Evolutionary conservation across 2,113 vertebrate species (phyloP).

Genomic region (Nestor notabilis): DNA sequence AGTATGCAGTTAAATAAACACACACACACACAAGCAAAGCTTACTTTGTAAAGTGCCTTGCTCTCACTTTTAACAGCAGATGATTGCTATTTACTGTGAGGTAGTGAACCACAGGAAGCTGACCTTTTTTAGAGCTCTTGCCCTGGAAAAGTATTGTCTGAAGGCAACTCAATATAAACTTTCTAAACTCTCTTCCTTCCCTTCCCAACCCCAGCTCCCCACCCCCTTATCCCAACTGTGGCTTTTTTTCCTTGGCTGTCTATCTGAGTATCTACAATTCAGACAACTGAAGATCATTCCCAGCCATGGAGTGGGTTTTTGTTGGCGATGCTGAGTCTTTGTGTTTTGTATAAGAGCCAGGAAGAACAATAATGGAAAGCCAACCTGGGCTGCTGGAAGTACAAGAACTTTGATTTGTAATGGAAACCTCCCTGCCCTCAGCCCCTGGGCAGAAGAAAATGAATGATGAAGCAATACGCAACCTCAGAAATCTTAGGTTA

Average conservation of each 20-base stretch:
- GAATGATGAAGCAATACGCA: background rate
- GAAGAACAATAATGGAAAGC: background rate
- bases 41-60: constrained; percentile 3
- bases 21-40: background rate
- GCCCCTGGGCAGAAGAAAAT: background rate
- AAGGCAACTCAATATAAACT: background rate
- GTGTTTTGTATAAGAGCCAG: background rate
- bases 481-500: background rate
- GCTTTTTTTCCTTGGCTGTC: background rate
- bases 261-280: background rate
- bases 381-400: background rate
- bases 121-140: constrained; percentile 12
- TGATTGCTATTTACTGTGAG: constrained; percentile 50
- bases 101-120: constrained; percentile 19
- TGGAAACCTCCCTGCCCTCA: background rate
- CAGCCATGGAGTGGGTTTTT: background rate
- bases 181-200: background rate
- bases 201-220: background rate
- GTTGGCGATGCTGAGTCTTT: background rate
- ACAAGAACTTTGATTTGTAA: background rate
- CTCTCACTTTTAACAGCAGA: constrained; percentile 35
- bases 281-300: background rate
- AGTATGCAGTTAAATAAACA: constrained; percentile 33
- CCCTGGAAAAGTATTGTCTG: background rate
- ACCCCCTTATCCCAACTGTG: background rate